Evolutionary conservation across 2,797 vertebrate genomes (phyloP).

Genomic region (Iguana delicatissima): DNA sequence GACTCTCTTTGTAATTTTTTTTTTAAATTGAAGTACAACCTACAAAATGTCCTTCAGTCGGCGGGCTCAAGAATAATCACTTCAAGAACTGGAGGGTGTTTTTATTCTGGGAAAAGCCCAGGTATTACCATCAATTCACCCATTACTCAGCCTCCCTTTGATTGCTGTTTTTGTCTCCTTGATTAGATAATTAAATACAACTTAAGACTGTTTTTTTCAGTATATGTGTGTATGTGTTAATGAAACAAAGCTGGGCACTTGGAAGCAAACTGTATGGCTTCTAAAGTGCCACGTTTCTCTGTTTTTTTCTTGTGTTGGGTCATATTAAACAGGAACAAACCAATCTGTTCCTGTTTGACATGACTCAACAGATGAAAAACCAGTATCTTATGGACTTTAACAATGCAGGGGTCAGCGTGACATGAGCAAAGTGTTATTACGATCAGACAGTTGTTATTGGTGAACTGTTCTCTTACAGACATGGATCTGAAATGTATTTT

Average conservation of each 20-base stretch:
- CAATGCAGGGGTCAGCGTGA: conserved; percentile 39
- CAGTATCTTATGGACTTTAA: conserved; percentile 37
- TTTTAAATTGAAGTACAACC: not conserved
- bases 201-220: not conserved
- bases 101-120: conserved; percentile 6
- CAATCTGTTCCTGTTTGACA: conserved; percentile 40
- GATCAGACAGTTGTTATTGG: conserved; percentile 27
- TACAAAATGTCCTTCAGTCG: conserved; percentile 11
- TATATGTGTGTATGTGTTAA: not conserved
- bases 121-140: not conserved
- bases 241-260: conserved; percentile 2
- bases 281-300: not conserved
- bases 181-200: not conserved
- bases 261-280: not conserved
- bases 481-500: conserved; percentile 25
- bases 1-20: not conserved
- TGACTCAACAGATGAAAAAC: conserved; percentile 37
- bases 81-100: not conserved
- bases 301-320: conserved; percentile 4
- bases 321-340: conserved; percentile 31
- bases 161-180: not conserved
- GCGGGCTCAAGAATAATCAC: not conserved
- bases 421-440: conserved; percentile 25
- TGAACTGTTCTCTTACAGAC: conserved; percentile 25
- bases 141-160: not conserved